Evolutionary conservation across 1,140 invertebrate genomes (phyloP), one percentile per base, ranked within the genome.

Genomic region (Camponotus pennsylvanicus): DNA sequence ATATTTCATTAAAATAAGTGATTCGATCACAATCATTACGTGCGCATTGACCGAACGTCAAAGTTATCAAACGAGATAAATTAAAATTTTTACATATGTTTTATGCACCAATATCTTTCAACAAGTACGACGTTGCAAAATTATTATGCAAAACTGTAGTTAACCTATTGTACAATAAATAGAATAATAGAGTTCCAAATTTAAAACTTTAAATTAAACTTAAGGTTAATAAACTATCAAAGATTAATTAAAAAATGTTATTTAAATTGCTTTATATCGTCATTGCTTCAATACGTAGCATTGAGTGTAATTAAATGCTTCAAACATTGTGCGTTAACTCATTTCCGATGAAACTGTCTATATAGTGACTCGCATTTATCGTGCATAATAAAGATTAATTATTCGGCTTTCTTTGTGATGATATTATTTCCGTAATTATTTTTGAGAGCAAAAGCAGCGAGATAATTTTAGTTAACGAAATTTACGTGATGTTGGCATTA

Each of bases 341-440:
- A 45, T 71, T 71, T 82, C 34, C 27, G n/a, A 27, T 13, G 15
- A 8, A 57, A 21, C 52, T 7, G n/a, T 3, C 2, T 27, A 6
- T 80, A 73, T 45, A 9, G 0, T 57, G n/a, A 80, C 27, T 73
- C 13, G 8, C 18, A 0, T 59, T 71, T 37, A 21, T 82, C 40
- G 0, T 18, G 34, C 52, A 34, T 21, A 82, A 82, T 63, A 40
- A 49, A 63, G 3, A 9, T 21, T 45, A 75, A 83, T 73, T 49
- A 42, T 9, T 40, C 15, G 27, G 57, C 5, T 11, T 45, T 49
- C n/a, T 73, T 82, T 82, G 11, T 21, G n/a, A 49, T 40, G n/a
- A 49, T 40, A 73, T 82, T 42, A 73, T 61, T 82, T 71, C 57
- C 40, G 69, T 40, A 21, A 61, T 83, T 75, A 57, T 83, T 63